Conservation (phyloP, 2,113 vertebrate genomes). For the Prolemur simus region DNA sequence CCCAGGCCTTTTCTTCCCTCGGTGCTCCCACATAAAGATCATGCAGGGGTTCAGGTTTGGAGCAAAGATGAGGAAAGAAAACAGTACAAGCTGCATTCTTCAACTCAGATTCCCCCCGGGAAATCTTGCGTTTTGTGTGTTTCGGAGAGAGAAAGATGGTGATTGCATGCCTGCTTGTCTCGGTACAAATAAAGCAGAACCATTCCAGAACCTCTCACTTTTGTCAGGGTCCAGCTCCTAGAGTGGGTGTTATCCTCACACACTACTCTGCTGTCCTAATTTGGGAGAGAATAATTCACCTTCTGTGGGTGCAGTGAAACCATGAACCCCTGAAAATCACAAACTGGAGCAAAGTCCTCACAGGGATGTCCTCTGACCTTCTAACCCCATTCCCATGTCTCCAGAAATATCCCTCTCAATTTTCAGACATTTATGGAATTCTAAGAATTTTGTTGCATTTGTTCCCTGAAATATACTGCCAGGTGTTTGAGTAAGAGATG, state of each 20-base stretch:
- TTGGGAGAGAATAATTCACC: background rate
- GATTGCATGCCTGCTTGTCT: background rate
- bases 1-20: background rate
- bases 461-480: background rate
- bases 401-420: background rate
- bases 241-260: background rate
- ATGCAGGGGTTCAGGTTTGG: background rate
- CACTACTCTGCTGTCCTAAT: background rate
- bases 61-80: background rate
- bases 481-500: background rate
- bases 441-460: background rate
- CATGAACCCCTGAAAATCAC: background rate
- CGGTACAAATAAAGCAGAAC: background rate
- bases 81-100: background rate
- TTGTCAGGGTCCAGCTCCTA: background rate
- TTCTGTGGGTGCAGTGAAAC: background rate
- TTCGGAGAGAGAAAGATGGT: background rate
- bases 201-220: background rate
- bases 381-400: background rate
- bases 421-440: background rate
- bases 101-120: background rate
- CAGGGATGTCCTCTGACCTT: background rate
- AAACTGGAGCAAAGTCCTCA: background rate
- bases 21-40: background rate
- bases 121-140: background rate